phyloP scores from a whole-genome alignment of 2,113 vertebrate species.

The Poeciliopsis prolifica region DNA sequence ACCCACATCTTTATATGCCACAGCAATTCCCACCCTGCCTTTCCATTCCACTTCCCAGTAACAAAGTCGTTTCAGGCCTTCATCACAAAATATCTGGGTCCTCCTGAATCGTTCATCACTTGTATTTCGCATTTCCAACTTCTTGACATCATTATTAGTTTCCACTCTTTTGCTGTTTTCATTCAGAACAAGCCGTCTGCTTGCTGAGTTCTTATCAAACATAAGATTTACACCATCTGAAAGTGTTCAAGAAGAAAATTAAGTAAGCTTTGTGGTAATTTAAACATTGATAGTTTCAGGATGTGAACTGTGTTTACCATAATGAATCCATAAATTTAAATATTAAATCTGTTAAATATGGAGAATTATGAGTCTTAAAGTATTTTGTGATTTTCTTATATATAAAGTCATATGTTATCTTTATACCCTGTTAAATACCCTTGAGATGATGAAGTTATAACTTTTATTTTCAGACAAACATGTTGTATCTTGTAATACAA shows the following conservation, averaged over 20 bases:
- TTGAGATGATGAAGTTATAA: neutral
- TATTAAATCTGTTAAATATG: too few species aligned
- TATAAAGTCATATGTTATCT: neutral
- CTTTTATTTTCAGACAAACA: too few species aligned
- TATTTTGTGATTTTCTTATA: neutral
- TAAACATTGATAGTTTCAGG: neutral
- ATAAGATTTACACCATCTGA: conserved; percentile 53
- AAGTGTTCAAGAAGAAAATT: neutral
- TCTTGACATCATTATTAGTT: neutral
- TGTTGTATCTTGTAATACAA: neutral
- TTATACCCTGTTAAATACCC: neutral
- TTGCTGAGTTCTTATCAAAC: conserved; percentile 38
- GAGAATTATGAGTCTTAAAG: too few species aligned
- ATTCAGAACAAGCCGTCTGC: conserved; percentile 28
- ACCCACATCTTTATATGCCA: neutral
- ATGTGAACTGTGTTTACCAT: neutral
- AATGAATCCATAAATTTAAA: too few species aligned
- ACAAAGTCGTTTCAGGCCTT: neutral
- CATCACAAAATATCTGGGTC: neutral
- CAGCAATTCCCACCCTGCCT: neutral
- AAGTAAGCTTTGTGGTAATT: neutral
- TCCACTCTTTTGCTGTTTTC: conserved; percentile 5
- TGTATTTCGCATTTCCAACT: neutral
- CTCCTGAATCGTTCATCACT: neutral
- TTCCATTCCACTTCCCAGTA: neutral